Conservation (phyloP, 2,888 invertebrate species). For the Acanthosepion lycidas region DNA sequence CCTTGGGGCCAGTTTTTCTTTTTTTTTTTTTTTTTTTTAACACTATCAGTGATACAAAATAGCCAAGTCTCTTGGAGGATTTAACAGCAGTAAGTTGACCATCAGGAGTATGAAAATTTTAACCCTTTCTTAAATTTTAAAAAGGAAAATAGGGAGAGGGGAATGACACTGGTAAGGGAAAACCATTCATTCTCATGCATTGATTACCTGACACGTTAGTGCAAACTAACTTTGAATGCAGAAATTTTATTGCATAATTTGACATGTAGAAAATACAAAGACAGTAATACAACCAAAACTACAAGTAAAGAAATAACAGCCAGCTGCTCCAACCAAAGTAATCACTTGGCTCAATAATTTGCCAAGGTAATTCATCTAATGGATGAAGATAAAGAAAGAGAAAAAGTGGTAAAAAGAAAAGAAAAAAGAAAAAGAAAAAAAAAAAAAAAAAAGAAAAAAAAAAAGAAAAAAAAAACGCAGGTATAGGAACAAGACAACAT, state of each 20-base stretch:
- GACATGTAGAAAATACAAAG: conserved; percentile 71
- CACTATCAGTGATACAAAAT: conserved; percentile 37
- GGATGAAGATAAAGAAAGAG: conserved; percentile 41
- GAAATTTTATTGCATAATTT: conserved; percentile 63
- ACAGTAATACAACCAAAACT: conserved; percentile 66
- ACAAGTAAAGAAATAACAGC: conserved; percentile 52
- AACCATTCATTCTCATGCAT: conserved; percentile 47
- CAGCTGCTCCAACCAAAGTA: conserved; percentile 46
- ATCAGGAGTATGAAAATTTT: conserved; percentile 44
- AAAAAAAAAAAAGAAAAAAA: neutral
- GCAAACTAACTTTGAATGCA: conserved; percentile 51
- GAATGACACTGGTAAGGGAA: conserved; percentile 46
- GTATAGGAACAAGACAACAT: conserved; percentile 47
- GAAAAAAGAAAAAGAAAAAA: neutral
- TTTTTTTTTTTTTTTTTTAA: conserved; percentile 37
- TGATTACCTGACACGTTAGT: conserved; percentile 47
- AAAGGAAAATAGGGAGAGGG: neutral
- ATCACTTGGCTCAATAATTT: conserved; percentile 40
- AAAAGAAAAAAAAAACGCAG: conserved; percentile 46
- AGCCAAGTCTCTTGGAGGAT: conserved; percentile 45
- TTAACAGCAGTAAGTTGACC: conserved; percentile 47
- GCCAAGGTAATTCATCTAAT: conserved; percentile 38
- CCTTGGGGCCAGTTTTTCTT: neutral
- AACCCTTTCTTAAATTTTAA: neutral
- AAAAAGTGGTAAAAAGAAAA: too few relatives aligned